Base-by-base conservation (phyloP, 2,888 invertebrate species). In the Amorpha juglandis region DNA sequence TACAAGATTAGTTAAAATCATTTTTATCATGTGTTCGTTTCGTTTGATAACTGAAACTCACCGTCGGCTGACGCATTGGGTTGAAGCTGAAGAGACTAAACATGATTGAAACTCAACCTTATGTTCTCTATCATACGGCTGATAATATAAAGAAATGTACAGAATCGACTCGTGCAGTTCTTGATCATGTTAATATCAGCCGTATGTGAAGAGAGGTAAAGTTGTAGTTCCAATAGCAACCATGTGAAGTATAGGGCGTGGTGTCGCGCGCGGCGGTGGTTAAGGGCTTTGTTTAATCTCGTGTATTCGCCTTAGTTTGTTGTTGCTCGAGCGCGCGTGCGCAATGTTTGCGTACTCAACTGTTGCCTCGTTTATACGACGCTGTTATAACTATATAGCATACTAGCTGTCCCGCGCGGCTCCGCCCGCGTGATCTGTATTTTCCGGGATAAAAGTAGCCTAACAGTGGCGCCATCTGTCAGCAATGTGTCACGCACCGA, bases 221-320 rank as follows among this genome's bases (percentile, higher is more conserved):
- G 8, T 0, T 21, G 19, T 45, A 6, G 53, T n/a, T 33, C 8
- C 0, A 33, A 7, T n/a, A 35, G 1, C n/a, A n/a, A n/a, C n/a
- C n/a, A n/a, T n/a, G 53, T 12, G 21, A 0, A 0, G 21, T 4
- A 33, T 16, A n/a, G 1, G 7, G 55, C 38, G 52, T 50, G 19
- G 16, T 19, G 50, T 16, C 50, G 50, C 16, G 50, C 19, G 50
- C 50, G 50, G 50, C 52, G 52, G 14, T 33, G 52, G 52, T 52
- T 51, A 33, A 52, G 52, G 52, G 52, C 27, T 52, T 45, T 52
- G 33, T 52, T 52, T 52, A 52, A 52, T 52, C 52, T 52, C 14
- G 33, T 52, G 52, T 52, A 45, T 38, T 33, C 52, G 51, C 63
- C 38, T 38, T 63, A 50, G 1, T 16, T 27, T 42, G 52, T 52